These are phyloP conservation scores for Merluccius polli DNA, from an alignment of 2,797 vertebrate genomes.

Conservation along the genomic window DNA sequence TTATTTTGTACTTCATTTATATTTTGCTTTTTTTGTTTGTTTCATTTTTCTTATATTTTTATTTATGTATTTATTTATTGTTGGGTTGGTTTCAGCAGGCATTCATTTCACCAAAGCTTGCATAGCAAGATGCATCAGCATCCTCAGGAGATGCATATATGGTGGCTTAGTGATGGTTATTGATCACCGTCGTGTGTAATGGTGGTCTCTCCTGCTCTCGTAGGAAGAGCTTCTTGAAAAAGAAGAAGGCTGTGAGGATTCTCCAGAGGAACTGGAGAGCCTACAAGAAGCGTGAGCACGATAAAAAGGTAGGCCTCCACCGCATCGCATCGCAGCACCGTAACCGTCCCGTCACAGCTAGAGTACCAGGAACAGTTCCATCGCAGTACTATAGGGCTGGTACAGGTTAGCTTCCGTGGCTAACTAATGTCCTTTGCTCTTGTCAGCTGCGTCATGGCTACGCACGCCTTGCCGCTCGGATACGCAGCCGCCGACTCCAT, in stretches of 20 bases:
- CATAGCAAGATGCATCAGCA: too few relatives aligned
- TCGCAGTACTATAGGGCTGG: too few relatives aligned
- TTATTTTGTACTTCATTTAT: too few relatives aligned
- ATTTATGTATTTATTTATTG: too few relatives aligned
- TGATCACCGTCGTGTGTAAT: too few relatives aligned
- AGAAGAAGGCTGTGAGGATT: conserved; percentile 75
- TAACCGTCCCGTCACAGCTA: not conserved
- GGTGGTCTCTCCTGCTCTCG: conserved; percentile 19
- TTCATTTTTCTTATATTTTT: too few relatives aligned
- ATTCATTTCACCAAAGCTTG: too few relatives aligned
- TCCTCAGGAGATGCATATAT: too few relatives aligned
- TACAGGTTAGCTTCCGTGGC: not conserved
- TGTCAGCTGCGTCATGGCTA: conserved; percentile 76
- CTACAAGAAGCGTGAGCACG: conserved; percentile 57
- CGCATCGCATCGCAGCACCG: not conserved
- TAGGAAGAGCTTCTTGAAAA: conserved; percentile 83
- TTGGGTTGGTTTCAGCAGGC: too few relatives aligned
- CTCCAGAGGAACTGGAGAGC: conserved; percentile 85
- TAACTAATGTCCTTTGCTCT: not conserved
- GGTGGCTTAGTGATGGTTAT: too few relatives aligned
- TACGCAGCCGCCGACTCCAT: conserved; percentile 62
- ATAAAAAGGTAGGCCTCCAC: conserved; percentile 68
- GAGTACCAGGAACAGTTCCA: too few relatives aligned
- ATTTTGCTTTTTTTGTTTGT: too few relatives aligned
- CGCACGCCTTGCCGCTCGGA: conserved; percentile 77